These are phyloP conservation scores for Balaeniceps rex DNA, from an alignment of 2,113 vertebrate species.

Conservation along the genomic window DNA sequence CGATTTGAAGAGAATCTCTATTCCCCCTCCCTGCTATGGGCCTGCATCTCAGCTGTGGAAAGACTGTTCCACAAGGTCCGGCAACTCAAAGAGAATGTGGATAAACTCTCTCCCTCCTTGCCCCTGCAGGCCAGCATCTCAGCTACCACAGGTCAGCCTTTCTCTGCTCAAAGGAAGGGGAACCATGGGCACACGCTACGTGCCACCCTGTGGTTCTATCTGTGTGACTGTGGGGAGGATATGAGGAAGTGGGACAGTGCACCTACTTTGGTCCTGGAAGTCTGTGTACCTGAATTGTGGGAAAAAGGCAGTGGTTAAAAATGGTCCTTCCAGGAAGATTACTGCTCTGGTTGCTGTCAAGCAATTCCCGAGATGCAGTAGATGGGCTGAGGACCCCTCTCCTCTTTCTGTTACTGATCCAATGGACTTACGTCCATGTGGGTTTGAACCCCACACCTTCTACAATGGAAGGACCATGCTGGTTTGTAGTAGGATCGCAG, in stretches of 20 bases:
- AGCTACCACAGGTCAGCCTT: neutral
- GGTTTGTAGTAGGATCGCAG: neutral
- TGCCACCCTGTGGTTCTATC: neutral
- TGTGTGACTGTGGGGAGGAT: neutral
- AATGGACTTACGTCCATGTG: neutral
- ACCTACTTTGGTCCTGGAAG: neutral
- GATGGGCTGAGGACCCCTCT: neutral
- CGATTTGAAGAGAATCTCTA: neutral
- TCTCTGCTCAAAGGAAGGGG: neutral
- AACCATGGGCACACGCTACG: neutral
- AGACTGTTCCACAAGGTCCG: neutral
- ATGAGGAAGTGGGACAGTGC: accelerated
- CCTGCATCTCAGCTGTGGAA: neutral
- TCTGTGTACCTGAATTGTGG: neutral
- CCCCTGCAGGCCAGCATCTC: neutral
- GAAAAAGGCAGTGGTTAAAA: neutral
- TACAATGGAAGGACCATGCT: neutral
- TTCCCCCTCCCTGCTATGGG: neutral
- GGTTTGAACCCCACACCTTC: neutral
- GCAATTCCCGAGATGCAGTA: neutral
- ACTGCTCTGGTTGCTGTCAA: neutral
- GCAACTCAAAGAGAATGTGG: neutral
- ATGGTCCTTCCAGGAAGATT: neutral
- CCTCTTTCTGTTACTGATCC: neutral
- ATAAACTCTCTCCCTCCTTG: neutral